Conservation (phyloP, 2,797 vertebrate genomes). For the Tokudaia muenninki region DNA sequence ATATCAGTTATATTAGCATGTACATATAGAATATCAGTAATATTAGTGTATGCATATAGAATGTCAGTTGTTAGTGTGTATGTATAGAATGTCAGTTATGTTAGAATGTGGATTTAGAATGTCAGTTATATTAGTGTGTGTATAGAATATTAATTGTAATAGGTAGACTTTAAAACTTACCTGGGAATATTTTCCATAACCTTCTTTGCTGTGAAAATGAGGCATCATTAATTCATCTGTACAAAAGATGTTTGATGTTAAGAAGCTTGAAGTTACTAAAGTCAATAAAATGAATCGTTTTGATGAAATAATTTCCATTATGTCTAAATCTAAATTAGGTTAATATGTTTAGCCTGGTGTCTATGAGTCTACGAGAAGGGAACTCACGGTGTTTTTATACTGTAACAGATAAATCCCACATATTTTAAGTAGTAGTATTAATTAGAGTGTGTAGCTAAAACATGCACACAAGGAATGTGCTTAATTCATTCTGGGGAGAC, state of each 20-base stretch:
- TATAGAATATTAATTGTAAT: not conserved
- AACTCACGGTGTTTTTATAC: constrained; percentile 86
- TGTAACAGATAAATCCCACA: constrained; percentile 73
- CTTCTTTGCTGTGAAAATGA: constrained; percentile 83
- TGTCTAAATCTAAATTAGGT: constrained; percentile 72
- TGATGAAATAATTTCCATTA: constrained; percentile 86
- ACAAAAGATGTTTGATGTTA: constrained; percentile 82
- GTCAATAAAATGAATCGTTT: constrained; percentile 82
- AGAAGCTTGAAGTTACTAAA: constrained; percentile 82
- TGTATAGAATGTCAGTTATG: not conserved
- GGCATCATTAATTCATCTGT: constrained; percentile 78
- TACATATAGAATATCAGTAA: too few relatives aligned
- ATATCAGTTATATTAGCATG: not conserved
- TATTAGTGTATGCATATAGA: not conserved
- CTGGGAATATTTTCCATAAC: constrained; percentile 81
- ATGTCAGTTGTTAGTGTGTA: not conserved
- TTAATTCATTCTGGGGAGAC: constrained; percentile 83
- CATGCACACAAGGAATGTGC: constrained; percentile 83
- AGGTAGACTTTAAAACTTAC: constrained; percentile 83
- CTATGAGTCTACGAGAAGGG: constrained; percentile 66
- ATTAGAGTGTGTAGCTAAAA: constrained; percentile 83
- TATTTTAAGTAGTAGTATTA: constrained; percentile 80
- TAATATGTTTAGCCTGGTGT: constrained; percentile 69
- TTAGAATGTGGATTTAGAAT: not conserved
- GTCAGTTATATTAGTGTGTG: not conserved